Conservation (phyloP, 2,797 vertebrate genomes). For the Anableps anableps region DNA sequence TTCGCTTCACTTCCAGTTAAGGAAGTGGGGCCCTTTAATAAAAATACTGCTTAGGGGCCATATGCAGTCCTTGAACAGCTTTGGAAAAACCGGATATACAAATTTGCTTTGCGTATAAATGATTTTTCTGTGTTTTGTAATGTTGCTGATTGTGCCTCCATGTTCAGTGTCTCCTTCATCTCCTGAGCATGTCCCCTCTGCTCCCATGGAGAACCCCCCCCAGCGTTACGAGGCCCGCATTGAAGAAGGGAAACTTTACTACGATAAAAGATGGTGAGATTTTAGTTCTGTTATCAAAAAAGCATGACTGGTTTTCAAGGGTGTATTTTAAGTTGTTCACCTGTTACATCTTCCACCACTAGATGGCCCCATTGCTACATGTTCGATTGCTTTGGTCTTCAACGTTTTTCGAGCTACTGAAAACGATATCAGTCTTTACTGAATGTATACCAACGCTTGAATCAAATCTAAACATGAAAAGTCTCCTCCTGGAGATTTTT, state of each 20-base stretch:
- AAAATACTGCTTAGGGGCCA: too few relatives aligned
- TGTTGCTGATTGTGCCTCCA: not conserved
- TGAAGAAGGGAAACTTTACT: constrained; percentile 98
- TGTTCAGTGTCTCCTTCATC: constrained; percentile 90
- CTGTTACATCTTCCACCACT: constrained; percentile 51
- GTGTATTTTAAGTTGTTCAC: too few relatives aligned
- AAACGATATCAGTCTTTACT: constrained; percentile 21
- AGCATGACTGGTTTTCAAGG: not conserved
- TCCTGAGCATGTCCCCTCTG: constrained; percentile 90
- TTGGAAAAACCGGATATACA: not conserved
- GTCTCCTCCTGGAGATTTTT: constrained; percentile 18
- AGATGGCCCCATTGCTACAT: constrained; percentile 57
- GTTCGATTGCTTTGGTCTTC: constrained; percentile 5
- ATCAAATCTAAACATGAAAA: constrained; percentile 21
- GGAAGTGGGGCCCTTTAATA: not conserved
- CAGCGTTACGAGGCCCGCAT: constrained; percentile 97
- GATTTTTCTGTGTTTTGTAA: not conserved
- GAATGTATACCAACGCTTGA: constrained; percentile 5
- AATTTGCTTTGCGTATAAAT: not conserved
- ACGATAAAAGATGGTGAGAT: constrained; percentile 96
- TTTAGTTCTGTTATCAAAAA: not conserved
- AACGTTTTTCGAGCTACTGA: constrained; percentile 23
- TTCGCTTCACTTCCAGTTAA: not conserved
- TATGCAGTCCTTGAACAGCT: not conserved
- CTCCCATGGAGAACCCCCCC: constrained; percentile 89